Percentiles rank a stretch among this genome's conserved stretches.
Evolutionary conservation across 2,888 invertebrate genomes (phyloP).

Genomic region (Nowickia ferox): DNA sequence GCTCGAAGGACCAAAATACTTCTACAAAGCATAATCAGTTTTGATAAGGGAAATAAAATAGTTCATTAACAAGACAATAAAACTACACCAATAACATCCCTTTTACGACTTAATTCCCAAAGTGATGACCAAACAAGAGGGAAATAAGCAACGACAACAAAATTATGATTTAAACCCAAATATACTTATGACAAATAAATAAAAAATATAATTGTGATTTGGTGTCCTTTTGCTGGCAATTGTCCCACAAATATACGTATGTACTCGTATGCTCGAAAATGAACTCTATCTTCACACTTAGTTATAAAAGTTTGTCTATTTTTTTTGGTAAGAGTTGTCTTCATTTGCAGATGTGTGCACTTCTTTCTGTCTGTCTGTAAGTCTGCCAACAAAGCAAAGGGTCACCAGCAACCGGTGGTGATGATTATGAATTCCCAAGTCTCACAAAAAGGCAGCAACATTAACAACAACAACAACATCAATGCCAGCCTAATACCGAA

Average conservation of each 20-base stretch:
- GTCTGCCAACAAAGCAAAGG: constrained; percentile 33
- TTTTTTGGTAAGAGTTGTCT: constrained; percentile 23
- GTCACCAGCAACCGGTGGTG: constrained; percentile 58
- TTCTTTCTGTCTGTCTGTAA: not conserved
- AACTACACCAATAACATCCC: constrained; percentile 49
- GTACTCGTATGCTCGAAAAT: not conserved
- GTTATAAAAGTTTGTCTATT: constrained; percentile 37
- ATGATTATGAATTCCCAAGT: constrained; percentile 29
- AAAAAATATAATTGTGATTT: constrained; percentile 23
- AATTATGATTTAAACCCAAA: constrained; percentile 43
- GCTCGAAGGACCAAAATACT: not conserved
- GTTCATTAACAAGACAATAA: constrained; percentile 68
- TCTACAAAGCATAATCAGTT: constrained; percentile 15
- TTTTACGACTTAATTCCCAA: constrained; percentile 29
- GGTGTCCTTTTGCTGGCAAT: constrained; percentile 51
- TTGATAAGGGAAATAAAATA: constrained; percentile 25
- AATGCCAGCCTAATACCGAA: constrained; percentile 1
- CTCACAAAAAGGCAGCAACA: not conserved
- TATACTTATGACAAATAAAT: constrained; percentile 37
- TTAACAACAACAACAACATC: not conserved
- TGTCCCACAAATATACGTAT: constrained; percentile 41
- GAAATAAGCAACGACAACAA: constrained; percentile 50
- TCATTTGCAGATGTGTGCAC: constrained; percentile 24
- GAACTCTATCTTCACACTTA: constrained; percentile 53
- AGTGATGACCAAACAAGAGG: constrained; percentile 29